phyloP scores from a whole-genome alignment of 2,888 invertebrate species.

The Nomada fabriciana region DNA sequence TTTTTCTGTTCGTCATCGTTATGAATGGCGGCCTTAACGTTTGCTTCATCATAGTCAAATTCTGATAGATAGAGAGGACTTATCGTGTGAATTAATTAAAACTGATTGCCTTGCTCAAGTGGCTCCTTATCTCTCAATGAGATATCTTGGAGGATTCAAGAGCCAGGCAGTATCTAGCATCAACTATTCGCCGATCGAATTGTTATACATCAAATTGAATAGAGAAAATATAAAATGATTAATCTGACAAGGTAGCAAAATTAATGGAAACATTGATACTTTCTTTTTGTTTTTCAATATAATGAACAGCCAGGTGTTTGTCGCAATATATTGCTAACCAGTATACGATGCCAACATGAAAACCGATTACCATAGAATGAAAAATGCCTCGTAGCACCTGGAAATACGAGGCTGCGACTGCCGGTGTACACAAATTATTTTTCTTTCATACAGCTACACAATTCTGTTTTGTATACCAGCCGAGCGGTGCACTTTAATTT shows the following conservation, averaged over 20 bases:
- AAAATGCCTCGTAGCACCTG: not conserved
- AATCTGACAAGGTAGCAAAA: too few species aligned
- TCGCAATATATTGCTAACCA: not conserved
- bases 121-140: not conserved
- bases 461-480: slow-evolving; percentile 33
- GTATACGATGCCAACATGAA: slow-evolving; percentile 2
- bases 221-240: not conserved
- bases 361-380: slow-evolving; percentile 40
- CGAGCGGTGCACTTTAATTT: slow-evolving; percentile 53
- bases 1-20: not conserved
- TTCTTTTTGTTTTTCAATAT: not conserved
- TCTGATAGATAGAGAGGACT: not conserved
- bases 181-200: not conserved
- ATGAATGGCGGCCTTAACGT: not conserved
- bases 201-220: not conserved
- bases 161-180: not conserved
- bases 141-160: not conserved
- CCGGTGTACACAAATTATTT: slow-evolving; percentile 42
- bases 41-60: not conserved
- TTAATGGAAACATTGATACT: not conserved
- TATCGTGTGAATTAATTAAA: not conserved
- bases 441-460: slow-evolving; percentile 42
- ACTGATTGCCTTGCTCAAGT: not conserved
- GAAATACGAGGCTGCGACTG: slow-evolving; percentile 4
- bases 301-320: slow-evolving; percentile 7